Evolutionary conservation across 2,113 vertebrate genomes (phyloP), one percentile per base, ranked within the genome.

Genomic region (Proteles cristata): DNA sequence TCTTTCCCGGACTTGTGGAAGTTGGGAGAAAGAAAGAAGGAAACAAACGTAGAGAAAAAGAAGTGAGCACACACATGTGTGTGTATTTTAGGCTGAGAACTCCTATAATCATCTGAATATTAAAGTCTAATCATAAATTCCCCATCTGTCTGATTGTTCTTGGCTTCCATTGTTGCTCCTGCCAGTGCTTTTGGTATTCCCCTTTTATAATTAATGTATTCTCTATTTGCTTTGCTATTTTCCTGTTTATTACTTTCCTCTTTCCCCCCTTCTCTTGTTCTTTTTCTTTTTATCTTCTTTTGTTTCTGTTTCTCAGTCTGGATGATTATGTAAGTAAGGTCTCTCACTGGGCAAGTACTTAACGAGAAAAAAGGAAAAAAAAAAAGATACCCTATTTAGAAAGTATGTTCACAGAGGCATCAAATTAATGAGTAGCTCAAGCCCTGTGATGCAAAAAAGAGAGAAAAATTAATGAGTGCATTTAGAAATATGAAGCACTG

Each of bases 361-460:
- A 77, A 2, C 17, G 74, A 31, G 26, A 77, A 48, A 77, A 76
- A 76, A 76, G 39, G 43, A 28, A 3, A 25, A 66, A 92, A 86
- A 90, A 90, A 97, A 81, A n/a, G 33, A 82, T 74, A 94, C 28
- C 14, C 45, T 88, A 50, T 77, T 97, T 61, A 89, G 82, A 93
- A 95, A 88, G 8, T 84, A 87, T 35, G 39, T 96, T 86, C 39
- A 87, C 25, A 0, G n/a, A 96, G 85, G 68, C 91, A 92, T 82
- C 63, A 93, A 73, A 92, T 98, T 94, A 98, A 96, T 96, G 92
- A 88, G 43, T 71, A 80, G 69, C 71, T 88, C 84, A 93, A 96
- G 43, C 48, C 43, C 31, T 94, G 1, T 61, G 79, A 77, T 97
- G n/a, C 7, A 71, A 66, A 68, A 43, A 35, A 31, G 39, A 14